Conservation (phyloP, 2,888 invertebrate genomes). For the Drosophila borealis region DNA sequence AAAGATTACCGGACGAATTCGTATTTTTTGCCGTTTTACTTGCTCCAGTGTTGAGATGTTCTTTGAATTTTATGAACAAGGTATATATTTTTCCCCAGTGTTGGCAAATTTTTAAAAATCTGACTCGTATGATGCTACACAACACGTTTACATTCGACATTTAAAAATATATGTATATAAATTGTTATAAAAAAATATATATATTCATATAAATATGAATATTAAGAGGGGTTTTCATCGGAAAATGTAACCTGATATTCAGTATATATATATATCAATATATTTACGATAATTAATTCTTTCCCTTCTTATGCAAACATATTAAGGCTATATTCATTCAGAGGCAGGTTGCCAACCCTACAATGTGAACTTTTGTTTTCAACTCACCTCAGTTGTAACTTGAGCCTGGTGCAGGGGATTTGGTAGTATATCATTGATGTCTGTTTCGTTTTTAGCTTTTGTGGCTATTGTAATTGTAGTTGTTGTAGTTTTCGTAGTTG, state of each 20-base stretch:
- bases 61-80: too few relatives aligned
- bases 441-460: conserved; percentile 66
- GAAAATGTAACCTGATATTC: neutral
- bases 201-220: too few relatives aligned
- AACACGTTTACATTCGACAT: neutral
- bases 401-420: conserved; percentile 74
- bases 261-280: neutral
- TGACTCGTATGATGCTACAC: neutral
- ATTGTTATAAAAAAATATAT: too few relatives aligned
- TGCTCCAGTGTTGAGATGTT: too few relatives aligned
- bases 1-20: too few relatives aligned
- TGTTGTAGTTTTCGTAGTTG: conserved; percentile 52
- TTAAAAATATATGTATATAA: too few relatives aligned
- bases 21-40: too few relatives aligned
- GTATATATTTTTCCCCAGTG: neutral
- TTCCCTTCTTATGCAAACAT: neutral
- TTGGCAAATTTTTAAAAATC: neutral
- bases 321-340: neutral
- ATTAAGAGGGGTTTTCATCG: too few relatives aligned
- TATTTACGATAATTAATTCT: neutral
- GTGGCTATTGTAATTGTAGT: conserved; percentile 50
- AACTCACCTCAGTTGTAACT: conserved; percentile 84
- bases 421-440: conserved; percentile 48
- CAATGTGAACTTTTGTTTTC: conserved; percentile 9
- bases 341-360: conserved; percentile 8